Conservation (phyloP, 92 coral and sea anemone species). For the Bergia sp. region DNA sequence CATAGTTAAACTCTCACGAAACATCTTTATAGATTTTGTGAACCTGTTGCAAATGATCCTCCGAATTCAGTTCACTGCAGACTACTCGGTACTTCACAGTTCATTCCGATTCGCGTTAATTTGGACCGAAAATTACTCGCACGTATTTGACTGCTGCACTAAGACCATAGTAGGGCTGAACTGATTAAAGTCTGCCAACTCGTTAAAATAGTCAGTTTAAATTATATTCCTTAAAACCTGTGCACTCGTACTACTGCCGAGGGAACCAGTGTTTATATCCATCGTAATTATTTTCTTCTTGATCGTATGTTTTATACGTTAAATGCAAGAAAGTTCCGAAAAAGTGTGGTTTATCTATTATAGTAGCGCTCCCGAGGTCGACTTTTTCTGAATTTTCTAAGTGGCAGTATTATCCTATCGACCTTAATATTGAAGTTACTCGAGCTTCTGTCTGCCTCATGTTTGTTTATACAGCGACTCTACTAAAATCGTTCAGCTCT, state of each 20-base stretch:
- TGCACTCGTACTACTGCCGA: too few species aligned
- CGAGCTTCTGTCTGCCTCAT: not conserved
- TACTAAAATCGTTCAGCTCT: not conserved
- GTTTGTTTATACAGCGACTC: not conserved
- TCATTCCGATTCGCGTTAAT: not conserved
- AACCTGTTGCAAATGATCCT: not conserved
- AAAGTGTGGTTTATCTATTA: too few species aligned
- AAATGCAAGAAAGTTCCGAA: too few species aligned
- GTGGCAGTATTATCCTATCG: not conserved
- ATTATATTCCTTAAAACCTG: not conserved
- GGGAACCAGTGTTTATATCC: too few species aligned
- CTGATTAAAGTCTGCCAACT: not conserved
- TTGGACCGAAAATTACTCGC: not conserved
- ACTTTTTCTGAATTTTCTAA: not conserved
- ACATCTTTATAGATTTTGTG: not conserved
- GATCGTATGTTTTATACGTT: too few species aligned
- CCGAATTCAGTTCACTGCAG: not conserved
- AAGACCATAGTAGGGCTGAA: not conserved
- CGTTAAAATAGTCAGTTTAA: not conserved
- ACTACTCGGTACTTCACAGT: not conserved
- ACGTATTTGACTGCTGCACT: not conserved
- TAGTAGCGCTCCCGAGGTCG: too few species aligned
- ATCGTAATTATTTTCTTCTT: too few species aligned
- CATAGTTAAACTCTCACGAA: conserved; percentile 4
- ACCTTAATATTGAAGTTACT: not conserved